Base-by-base conservation (phyloP, 2,888 invertebrate genomes). In the Patella caerulea region DNA sequence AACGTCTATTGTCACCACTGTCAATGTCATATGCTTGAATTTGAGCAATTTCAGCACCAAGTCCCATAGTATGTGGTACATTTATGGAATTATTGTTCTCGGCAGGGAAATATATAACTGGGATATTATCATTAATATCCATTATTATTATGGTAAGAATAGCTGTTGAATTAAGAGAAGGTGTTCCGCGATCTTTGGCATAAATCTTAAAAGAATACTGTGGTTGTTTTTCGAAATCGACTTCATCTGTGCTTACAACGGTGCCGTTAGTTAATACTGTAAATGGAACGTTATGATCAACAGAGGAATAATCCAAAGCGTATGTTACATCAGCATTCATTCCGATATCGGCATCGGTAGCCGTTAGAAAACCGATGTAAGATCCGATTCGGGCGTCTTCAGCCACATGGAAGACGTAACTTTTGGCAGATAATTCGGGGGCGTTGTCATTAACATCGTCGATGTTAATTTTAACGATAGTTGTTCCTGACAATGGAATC, bases 361-460 rank as follows among this genome's bases (percentile, higher is more conserved):
- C 92, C 0, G 83, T 83, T 34, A 92, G 59, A 76, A 89, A 88
- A 7, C 87, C 85, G 52, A 91, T 85, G 75, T 86, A 83, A 7
- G 86, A 81, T 2, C 87, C 88, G 19, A 83, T 77, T 0, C 88
- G 87, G 71, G 85, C 84, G 56, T 89, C 89, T 80, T 91, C 91
- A 4, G 84, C 79, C 24, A 97, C 95, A 72, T 84, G 84, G 79
- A 83, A 83, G 1, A 87, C 88, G 79, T 87, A 89, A 7, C 84
- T 76, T 17, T 4, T 45, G 12, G 76, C 53, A 14, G 70, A 65
- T 71, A 90, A 87, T 15, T 83, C 80, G 0, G 98, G 98, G 5
- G 96, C 94, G 91, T 98, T 98, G 90, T 99, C 99, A 90, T 99
- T 99, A 0, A 98, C 97, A 90, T 99, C 99, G 0, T 96, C 95